phyloP scores from a whole-genome alignment of 2,113 vertebrate genomes.

The Actinemys pallida region DNA sequence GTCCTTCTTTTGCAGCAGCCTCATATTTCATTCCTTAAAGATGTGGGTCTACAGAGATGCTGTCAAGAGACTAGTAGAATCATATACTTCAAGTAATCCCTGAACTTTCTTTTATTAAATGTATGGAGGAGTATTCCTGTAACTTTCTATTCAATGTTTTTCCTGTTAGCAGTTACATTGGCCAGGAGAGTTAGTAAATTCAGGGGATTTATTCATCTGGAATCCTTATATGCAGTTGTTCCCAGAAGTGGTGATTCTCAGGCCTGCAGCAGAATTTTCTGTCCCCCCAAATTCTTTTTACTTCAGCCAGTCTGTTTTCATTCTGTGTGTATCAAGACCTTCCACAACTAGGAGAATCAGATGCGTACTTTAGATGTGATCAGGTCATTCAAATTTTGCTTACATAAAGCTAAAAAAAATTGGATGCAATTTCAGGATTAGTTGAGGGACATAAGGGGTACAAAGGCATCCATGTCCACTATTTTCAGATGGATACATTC shows the following conservation, averaged over 20 bases:
- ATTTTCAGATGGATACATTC: not conserved
- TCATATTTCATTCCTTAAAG: not conserved
- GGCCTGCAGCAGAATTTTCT: not conserved
- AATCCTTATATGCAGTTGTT: not conserved
- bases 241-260: not conserved
- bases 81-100: not conserved
- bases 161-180: not conserved
- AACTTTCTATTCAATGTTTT: conserved; percentile 14
- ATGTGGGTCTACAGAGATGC: not conserved
- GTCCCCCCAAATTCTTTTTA: rapidly evolving
- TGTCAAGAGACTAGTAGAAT: not conserved
- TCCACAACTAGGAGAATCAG: not conserved
- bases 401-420: not conserved
- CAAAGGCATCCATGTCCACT: not conserved
- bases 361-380: not conserved
- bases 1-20: not conserved
- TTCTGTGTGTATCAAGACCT: not conserved
- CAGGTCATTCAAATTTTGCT: not conserved
- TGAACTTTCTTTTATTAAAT: conserved; percentile 6
- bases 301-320: not conserved
- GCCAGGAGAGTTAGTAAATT: not conserved
- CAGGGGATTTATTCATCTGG: not conserved
- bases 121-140: not conserved
- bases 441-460: not conserved
- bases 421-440: too few species aligned